phyloP scores from a whole-genome alignment of 1,140 invertebrate species.

The Pseudomyrmex pallidus region DNA sequence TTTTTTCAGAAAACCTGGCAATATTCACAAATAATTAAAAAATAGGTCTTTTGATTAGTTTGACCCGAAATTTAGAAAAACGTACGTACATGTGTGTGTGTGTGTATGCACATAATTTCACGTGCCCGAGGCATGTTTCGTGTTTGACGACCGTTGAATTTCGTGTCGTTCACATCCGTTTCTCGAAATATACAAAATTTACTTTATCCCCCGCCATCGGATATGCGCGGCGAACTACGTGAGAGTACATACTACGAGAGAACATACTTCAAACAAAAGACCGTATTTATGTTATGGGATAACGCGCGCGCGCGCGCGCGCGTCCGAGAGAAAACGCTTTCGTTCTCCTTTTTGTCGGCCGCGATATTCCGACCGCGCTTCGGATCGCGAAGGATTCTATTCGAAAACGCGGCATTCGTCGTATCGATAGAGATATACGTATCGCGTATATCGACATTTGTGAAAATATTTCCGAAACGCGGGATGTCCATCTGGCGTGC shows the following conservation, averaged over 20 bases:
- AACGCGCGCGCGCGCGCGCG: neutral
- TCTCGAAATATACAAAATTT: constrained; percentile 47
- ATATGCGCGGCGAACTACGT: constrained; percentile 1
- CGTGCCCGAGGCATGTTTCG: neutral
- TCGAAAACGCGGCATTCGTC: neutral
- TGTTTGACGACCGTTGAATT: constrained; percentile 24
- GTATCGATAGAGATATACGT: constrained; percentile 29
- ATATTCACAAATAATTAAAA: no score
- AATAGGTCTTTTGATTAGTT: no score
- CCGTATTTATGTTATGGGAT: constrained; percentile 44
- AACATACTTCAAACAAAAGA: constrained; percentile 25
- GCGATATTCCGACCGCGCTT: neutral
- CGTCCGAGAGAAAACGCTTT: neutral
- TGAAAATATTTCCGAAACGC: constrained; percentile 64
- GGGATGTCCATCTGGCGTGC: constrained; percentile 45
- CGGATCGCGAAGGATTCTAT: constrained; percentile 39
- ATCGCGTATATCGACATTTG: constrained; percentile 28
- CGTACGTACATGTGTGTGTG: no score
- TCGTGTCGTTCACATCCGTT: constrained; percentile 5
- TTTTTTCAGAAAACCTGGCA: no score
- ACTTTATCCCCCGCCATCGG: neutral
- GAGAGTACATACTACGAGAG: neutral
- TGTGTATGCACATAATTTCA: neutral
- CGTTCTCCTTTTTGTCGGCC: neutral
- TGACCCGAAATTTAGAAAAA: no score